Evolutionary conservation across 1,140 invertebrate genomes (phyloP).

Genomic region (Trichogramma pretiosum): DNA sequence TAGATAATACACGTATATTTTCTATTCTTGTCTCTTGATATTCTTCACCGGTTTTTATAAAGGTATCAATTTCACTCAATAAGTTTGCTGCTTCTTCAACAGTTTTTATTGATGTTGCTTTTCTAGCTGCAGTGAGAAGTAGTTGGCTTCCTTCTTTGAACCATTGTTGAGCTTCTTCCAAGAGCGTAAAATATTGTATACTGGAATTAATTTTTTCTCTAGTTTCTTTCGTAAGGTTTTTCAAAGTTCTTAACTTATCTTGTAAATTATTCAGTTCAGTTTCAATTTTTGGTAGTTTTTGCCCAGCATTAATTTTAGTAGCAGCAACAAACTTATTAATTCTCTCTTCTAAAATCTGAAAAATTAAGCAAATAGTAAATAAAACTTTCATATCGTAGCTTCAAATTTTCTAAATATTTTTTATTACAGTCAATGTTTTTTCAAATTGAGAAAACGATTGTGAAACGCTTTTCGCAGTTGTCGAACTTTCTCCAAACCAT

Average conservation of each 20-base stretch:
- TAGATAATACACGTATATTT: conserved; percentile 56
- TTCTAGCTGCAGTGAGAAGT: conserved; percentile 59
- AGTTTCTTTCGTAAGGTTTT: conserved; percentile 58
- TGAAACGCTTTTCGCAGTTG: conserved; percentile 59
- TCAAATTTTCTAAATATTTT: conserved; percentile 1
- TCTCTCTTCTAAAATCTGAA: conserved; percentile 61
- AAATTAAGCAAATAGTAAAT: conserved; percentile 5
- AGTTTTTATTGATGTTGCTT: conserved; percentile 54
- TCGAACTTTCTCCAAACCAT: conserved; percentile 56
- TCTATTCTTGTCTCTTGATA: conserved; percentile 60
- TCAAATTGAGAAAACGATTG: conserved; percentile 70
- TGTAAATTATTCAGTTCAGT: conserved; percentile 58
- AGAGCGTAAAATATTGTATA: conserved; percentile 50
- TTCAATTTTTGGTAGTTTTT: conserved; percentile 51
- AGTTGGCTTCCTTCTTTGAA: conserved; percentile 64
- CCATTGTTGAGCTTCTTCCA: conserved; percentile 61
- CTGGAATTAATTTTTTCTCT: conserved; percentile 49
- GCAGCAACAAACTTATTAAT: conserved; percentile 64
- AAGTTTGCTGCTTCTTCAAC: conserved; percentile 53
- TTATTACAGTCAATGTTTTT: conserved; percentile 65
- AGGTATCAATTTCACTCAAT: conserved; percentile 55
- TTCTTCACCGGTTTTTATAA: conserved; percentile 59
- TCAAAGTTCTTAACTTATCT: conserved; percentile 65
- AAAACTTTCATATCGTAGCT: background rate
- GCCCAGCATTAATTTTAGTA: conserved; percentile 56